Conservation (phyloP, 2,888 invertebrate genomes). For the Volucella bombylans region DNA sequence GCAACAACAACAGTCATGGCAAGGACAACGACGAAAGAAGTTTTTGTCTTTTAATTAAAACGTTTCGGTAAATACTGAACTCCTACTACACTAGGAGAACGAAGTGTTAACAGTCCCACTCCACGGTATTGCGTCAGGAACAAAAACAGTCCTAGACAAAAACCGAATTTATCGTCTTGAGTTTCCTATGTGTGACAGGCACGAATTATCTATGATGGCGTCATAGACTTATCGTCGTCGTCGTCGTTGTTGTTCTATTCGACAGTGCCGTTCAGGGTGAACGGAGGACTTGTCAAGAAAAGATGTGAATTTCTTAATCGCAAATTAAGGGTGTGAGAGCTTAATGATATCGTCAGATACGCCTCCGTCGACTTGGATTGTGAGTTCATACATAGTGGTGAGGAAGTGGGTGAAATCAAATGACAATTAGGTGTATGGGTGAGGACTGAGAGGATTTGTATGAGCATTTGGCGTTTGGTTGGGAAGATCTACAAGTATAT, state of each 20-base stretch:
- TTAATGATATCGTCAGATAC: slow-evolving; percentile 24
- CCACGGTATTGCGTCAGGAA: neutral
- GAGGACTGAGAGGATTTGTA: too few species aligned
- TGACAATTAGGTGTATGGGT: too few species aligned
- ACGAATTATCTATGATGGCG: slow-evolving; percentile 21
- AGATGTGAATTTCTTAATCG: slow-evolving; percentile 45
- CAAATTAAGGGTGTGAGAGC: slow-evolving; percentile 44
- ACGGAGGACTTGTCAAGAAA: neutral
- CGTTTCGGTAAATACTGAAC: slow-evolving; percentile 28
- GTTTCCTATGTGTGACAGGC: neutral
- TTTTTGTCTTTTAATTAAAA: slow-evolving; percentile 57
- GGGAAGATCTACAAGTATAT: too few species aligned
- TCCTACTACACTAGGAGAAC: slow-evolving; percentile 1
- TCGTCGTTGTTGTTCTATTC: too few species aligned
- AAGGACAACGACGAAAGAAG: slow-evolving; percentile 7
- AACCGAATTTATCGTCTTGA: slow-evolving; percentile 33
- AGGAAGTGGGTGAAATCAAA: too few species aligned
- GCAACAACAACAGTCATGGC: neutral
- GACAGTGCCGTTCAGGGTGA: too few species aligned
- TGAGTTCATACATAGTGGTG: too few species aligned
- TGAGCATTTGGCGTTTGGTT: too few species aligned
- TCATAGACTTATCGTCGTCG: slow-evolving; percentile 6
- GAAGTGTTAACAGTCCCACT: slow-evolving; percentile 45
- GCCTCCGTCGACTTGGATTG: too few species aligned
- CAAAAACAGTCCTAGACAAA: neutral